Percentiles rank a stretch among this genome's conserved stretches.
Evolutionary conservation across 2,113 vertebrate genomes (phyloP).

Genomic region (Epinephelus moara): DNA sequence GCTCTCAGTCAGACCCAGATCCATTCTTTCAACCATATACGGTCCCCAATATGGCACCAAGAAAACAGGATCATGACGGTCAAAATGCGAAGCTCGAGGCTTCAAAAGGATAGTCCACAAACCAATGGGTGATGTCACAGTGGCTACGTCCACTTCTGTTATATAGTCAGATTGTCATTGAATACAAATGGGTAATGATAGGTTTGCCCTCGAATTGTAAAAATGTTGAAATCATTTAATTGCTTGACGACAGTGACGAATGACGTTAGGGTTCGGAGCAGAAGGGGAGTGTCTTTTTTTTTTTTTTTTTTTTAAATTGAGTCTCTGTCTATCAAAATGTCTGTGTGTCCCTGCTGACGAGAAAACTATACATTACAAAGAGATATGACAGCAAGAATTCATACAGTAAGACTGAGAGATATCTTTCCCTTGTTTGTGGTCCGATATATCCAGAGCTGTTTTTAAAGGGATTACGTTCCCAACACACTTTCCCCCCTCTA

Average conservation of each 20-base stretch:
- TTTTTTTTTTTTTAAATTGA: neutral
- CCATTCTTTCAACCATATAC: no score
- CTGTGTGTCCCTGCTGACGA: neutral
- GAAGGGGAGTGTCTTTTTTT: no score
- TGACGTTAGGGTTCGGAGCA: no score
- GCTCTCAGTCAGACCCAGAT: no score
- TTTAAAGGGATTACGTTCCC: constrained; percentile 53
- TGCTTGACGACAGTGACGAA: neutral
- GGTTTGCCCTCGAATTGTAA: neutral
- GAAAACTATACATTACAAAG: neutral
- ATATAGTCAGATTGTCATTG: neutral
- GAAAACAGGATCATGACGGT: no score
- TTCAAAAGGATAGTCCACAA: no score
- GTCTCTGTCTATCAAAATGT: constrained; percentile 11
- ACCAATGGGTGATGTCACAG: no score
- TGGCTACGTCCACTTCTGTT: no score
- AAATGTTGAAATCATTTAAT: neutral
- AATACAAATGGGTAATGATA: neutral
- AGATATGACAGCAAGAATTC: neutral
- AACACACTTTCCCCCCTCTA: constrained; percentile 21
- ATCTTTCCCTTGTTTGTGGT: constrained; percentile 35
- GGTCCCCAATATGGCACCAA: no score
- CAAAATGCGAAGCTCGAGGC: no score
- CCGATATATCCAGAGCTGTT: constrained; percentile 36
- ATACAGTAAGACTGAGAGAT: neutral